Evolutionary conservation across 2,797 vertebrate species (phyloP).

Genomic region (Malurus splendens): DNA sequence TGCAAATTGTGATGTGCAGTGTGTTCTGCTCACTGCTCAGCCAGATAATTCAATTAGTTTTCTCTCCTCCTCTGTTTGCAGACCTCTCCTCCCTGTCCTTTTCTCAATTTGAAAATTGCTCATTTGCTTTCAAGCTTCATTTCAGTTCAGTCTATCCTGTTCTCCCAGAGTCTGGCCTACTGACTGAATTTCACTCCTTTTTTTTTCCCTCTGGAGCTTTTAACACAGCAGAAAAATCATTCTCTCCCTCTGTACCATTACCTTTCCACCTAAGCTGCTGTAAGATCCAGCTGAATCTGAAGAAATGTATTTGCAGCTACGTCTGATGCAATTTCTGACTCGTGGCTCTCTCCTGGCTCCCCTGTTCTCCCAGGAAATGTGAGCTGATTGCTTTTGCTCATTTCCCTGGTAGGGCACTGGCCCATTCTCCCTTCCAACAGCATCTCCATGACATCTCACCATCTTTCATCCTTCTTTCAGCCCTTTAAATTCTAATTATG

Average conservation of each 20-base stretch:
- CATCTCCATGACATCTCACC: too few relatives aligned
- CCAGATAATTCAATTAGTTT: background rate
- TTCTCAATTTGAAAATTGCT: background rate
- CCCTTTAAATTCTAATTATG: background rate
- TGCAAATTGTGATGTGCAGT: background rate
- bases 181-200: background rate
- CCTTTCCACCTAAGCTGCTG: background rate
- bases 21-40: background rate
- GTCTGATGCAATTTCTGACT: background rate
- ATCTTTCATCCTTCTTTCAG: background rate
- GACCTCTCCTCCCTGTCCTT: background rate
- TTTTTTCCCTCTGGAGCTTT: background rate
- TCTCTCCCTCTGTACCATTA: background rate
- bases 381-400: background rate
- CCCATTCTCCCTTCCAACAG: background rate
- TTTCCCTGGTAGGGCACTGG: background rate
- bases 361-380: background rate
- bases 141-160: background rate
- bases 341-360: background rate
- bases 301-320: background rate
- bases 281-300: background rate
- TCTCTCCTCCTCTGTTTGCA: background rate
- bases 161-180: background rate
- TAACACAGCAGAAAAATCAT: background rate
- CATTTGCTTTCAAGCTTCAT: slow-evolving; percentile 31